A percentile compares a stretch with the other conserved stretches of the same genome.
Evolutionary conservation across 64 coral and sea anemone species (phyloP).

Genomic region (Actinia equina): DNA sequence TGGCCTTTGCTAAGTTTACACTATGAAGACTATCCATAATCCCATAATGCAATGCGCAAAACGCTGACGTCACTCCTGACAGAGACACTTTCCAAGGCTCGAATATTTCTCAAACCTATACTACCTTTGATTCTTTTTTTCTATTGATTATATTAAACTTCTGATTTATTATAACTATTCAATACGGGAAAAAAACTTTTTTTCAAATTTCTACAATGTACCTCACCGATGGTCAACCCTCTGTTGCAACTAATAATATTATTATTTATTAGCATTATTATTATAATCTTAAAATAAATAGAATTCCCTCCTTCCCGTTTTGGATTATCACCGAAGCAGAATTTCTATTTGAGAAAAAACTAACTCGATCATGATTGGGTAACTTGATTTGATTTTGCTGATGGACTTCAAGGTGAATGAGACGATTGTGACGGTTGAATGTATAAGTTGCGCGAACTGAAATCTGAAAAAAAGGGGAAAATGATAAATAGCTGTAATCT

Average conservation of each 20-base stretch:
- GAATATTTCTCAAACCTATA: neutral
- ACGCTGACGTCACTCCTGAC: too few species aligned
- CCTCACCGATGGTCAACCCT: too few species aligned
- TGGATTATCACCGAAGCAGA: neutral
- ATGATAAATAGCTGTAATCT: neutral
- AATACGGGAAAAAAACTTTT: too few species aligned
- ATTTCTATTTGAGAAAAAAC: neutral
- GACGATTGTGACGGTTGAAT: neutral
- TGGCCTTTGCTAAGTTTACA: neutral
- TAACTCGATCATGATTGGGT: neutral
- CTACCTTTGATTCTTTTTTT: neutral
- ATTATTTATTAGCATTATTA: too few species aligned
- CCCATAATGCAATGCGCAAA: neutral
- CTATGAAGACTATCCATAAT: neutral
- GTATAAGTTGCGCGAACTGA: neutral
- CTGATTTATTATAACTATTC: neutral
- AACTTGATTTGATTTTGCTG: neutral
- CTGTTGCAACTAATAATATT: too few species aligned
- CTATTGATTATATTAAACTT: neutral
- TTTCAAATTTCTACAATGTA: too few species aligned
- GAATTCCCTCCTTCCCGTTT: neutral
- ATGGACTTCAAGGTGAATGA: neutral
- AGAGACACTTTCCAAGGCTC: neutral
- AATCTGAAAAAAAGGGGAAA: neutral
- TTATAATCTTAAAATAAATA: neutral